These are phyloP conservation scores for Pilophorus perplexus DNA, from an alignment of 2,888 invertebrate species.

Conservation along the genomic window DNA sequence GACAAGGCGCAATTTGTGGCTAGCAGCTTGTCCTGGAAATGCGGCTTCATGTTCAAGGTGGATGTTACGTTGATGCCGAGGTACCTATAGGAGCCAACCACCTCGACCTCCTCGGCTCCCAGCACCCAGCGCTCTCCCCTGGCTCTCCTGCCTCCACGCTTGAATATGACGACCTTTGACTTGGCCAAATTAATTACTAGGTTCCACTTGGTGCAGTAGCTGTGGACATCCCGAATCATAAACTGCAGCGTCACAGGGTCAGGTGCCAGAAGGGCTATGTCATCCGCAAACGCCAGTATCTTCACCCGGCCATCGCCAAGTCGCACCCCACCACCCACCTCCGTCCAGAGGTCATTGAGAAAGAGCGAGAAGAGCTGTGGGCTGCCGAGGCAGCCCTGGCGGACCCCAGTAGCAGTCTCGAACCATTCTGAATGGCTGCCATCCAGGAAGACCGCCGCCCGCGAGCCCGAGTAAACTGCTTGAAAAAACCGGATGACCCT, in stretches of 20 bases:
- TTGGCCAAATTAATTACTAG: neutral
- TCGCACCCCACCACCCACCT: neutral
- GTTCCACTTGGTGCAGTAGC: constrained; percentile 4
- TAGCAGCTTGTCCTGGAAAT: no score
- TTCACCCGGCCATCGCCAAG: neutral
- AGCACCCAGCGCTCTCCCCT: constrained; percentile 1
- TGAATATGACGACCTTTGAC: neutral
- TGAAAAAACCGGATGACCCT: neutral
- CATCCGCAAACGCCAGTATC: neutral
- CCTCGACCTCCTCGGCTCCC: neutral
- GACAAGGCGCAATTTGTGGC: no score
- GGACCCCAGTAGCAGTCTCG: neutral
- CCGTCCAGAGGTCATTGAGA: neutral
- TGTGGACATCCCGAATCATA: neutral
- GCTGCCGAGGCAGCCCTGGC: neutral
- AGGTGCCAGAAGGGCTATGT: neutral
- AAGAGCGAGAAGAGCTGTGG: neutral
- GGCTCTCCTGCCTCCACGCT: neutral
- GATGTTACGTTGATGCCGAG: no score
- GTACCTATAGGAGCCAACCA: neutral
- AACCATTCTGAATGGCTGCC: neutral
- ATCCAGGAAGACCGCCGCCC: neutral
- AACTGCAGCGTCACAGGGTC: neutral
- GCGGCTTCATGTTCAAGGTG: no score
- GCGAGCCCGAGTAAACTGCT: neutral